Evolutionary conservation across 2,888 invertebrate genomes (phyloP).

Genomic region (Lepetodrilus schrolli): DNA sequence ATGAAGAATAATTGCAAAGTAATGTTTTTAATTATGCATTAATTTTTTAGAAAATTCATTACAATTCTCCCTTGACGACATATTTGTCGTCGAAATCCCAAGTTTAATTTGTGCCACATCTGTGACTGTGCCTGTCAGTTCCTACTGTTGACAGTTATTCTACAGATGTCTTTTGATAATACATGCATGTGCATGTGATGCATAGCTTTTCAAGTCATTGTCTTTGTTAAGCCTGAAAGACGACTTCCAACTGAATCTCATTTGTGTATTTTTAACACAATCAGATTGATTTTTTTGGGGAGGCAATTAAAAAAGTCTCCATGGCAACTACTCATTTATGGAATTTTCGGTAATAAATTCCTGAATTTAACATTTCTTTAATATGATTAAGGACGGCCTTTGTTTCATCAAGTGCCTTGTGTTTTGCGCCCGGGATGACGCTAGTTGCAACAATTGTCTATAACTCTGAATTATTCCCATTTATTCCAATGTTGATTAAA

Average conservation of each 20-base stretch:
- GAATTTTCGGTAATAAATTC: slow-evolving; percentile 4
- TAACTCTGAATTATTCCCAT: not conserved
- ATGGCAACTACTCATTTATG: slow-evolving; percentile 3
- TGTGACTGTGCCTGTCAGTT: too few relatives aligned
- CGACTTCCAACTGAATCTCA: not conserved
- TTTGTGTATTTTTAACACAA: slow-evolving; percentile 11
- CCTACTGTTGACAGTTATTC: not conserved
- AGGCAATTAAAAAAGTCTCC: not conserved
- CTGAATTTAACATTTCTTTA: slow-evolving; percentile 8
- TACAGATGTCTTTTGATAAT: not conserved
- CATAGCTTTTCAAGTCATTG: not conserved
- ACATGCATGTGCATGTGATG: slow-evolving; percentile 9
- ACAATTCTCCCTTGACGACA: too few relatives aligned
- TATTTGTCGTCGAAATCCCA: too few relatives aligned
- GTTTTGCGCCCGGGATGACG: not conserved
- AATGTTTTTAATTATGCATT: too few relatives aligned
- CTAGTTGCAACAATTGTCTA: slow-evolving; percentile 11
- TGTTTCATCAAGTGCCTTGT: not conserved
- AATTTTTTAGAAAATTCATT: too few relatives aligned
- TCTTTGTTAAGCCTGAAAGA: slow-evolving; percentile 11
- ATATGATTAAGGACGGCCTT: slow-evolving; percentile 9
- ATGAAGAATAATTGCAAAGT: too few relatives aligned
- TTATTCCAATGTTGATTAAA: not conserved
- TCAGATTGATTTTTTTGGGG: slow-evolving; percentile 6
- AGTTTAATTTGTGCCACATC: too few relatives aligned